Base-by-base conservation (phyloP, 64 coral and sea anemone genomes). In the Anthopleura sola region DNA sequence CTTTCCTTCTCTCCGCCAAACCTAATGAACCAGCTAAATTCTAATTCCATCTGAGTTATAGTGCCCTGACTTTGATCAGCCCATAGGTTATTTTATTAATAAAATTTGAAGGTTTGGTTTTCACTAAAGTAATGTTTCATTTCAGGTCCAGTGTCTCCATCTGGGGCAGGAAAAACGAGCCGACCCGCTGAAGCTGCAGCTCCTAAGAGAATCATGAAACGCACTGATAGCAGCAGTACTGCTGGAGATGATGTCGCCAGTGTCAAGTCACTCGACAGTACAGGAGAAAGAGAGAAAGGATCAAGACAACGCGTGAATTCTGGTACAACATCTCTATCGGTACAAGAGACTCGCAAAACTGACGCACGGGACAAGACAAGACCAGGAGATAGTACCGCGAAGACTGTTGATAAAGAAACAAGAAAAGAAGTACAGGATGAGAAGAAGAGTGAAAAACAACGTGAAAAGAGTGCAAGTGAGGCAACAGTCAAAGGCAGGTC, bases 181-280 rank as follows among this genome's bases (percentile, higher is more conserved):
- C 83, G 84, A 75, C 57, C 85, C 39, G 84, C 86, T 84, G 75
- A 90, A 86, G 57, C 76, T 53, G 37, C 80, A 38, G 86, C 81
- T n/a, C 86, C 92, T 40, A 91, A 84, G 48, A 86, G 97, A 38
- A 99, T 99, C 57, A 99, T 99, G 97, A 94, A 94, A 37, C 97
- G 97, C 31, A 92, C 90, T 31, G 97, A 99, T 49, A 99, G 97
- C 89, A 94, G 97, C 37, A 99, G 97, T 46, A 99, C 92, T 68
- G 90, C 93, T 78, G 97, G 93, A 60, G 97, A 99, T 88, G 97
- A 99, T 88, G 88, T 86, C 48, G 87, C 92, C 49, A 99, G 96
- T 83, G 93, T 99, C 14, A 99, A 94, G 87, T 99, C 97, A 18
- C 46, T 99, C 54, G 97, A 99, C 28, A 99, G 97, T 84, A 75